Evolutionary conservation across 2,888 invertebrate genomes (phyloP).

Genomic region (Hirtodrosophila alboralis): DNA sequence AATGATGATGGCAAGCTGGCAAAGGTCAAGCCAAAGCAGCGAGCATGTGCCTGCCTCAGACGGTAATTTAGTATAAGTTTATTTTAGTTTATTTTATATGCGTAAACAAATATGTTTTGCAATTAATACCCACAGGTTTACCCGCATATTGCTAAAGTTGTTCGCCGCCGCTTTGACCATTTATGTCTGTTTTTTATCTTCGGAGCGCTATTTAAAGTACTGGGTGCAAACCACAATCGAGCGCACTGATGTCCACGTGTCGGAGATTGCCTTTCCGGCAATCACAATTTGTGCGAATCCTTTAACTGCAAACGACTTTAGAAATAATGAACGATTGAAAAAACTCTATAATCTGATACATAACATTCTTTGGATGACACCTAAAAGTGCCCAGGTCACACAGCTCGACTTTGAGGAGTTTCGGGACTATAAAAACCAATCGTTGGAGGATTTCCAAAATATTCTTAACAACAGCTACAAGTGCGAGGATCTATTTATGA

Average conservation of each 20-base stretch:
- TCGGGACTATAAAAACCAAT: constrained; percentile 8
- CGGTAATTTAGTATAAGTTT: constrained; percentile 37
- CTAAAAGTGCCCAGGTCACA: not conserved
- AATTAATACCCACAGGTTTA: constrained; percentile 30
- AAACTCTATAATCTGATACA: constrained; percentile 41
- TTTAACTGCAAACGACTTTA: not conserved
- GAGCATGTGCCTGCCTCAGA: constrained; percentile 21
- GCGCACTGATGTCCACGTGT: constrained; percentile 77
- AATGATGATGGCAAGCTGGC: constrained; percentile 49
- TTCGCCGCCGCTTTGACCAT: constrained; percentile 48
- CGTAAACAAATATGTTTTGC: not conserved
- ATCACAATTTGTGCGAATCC: constrained; percentile 70
- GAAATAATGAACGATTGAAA: not conserved
- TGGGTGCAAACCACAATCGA: constrained; percentile 80
- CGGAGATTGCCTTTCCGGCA: constrained; percentile 74
- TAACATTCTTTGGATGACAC: constrained; percentile 32
- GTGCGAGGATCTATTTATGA: constrained; percentile 58
- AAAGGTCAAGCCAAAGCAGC: constrained; percentile 6
- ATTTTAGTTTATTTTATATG: constrained; percentile 9
- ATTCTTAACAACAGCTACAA: constrained; percentile 22
- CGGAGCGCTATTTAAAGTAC: constrained; percentile 66
- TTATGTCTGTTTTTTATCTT: constrained; percentile 68
- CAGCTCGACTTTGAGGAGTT: constrained; percentile 18
- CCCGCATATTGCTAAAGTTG: constrained; percentile 41
- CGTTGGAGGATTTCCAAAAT: constrained; percentile 12